Conservation (phyloP, 2,797 vertebrate species). For the Ctenosaura bakeri region DNA sequence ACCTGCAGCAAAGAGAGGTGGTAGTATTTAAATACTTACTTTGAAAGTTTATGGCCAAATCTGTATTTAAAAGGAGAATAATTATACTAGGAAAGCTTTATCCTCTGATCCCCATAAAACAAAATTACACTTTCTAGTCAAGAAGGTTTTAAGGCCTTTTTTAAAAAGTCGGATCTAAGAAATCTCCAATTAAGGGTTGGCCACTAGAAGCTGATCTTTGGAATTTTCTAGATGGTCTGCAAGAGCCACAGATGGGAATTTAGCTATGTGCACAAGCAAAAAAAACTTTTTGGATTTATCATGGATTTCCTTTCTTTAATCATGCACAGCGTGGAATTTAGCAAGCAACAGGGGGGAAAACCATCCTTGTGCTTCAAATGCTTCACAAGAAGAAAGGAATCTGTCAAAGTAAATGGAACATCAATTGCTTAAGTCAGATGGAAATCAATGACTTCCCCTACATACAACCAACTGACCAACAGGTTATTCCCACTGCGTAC, state of each 20-base stretch:
- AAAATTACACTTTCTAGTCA: conserved; percentile 63
- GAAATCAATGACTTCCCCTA: conserved; percentile 33
- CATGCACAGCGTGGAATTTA: conserved; percentile 58
- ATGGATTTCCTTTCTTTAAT: conserved; percentile 68
- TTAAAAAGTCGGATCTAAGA: conserved; percentile 55
- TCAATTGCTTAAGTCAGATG: conserved; percentile 46
- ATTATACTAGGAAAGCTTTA: conserved; percentile 50
- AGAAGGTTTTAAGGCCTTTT: conserved; percentile 57
- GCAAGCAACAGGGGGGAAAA: conserved; percentile 52
- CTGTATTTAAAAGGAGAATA: conserved; percentile 45
- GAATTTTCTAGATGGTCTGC: conserved; percentile 59
- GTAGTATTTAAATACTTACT: not conserved
- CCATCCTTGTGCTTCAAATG: conserved; percentile 23
- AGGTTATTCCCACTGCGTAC: conserved; percentile 53
- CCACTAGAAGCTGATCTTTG: conserved; percentile 19
- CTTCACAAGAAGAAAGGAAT: conserved; percentile 55
- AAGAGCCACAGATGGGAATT: conserved; percentile 44
- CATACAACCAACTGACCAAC: conserved; percentile 38
- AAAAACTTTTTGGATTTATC: conserved; percentile 49
- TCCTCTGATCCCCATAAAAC: conserved; percentile 54
- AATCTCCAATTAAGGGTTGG: conserved; percentile 68
- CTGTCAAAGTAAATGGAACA: conserved; percentile 58
- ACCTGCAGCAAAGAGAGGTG: not conserved
- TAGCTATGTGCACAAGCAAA: conserved; percentile 46
- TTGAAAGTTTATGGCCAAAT: conserved; percentile 19